Conservation (phyloP, 2,888 invertebrate genomes). For the Acanthosepion pharaonis region DNA sequence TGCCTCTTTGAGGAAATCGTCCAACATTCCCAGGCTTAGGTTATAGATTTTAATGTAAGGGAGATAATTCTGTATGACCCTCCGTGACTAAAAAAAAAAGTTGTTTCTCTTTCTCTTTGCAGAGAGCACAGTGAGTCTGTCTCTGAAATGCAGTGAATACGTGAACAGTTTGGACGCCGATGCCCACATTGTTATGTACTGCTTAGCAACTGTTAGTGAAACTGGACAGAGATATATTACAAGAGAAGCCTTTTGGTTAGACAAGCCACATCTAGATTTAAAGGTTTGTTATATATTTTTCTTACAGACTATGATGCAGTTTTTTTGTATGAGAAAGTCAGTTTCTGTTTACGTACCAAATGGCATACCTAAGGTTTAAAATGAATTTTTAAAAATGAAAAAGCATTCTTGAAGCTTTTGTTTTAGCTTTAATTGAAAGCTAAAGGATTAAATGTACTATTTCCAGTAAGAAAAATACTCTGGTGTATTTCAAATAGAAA, state of each 20-base stretch:
- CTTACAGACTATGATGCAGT: background rate
- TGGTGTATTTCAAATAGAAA: too few species aligned
- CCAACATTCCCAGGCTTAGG: too few species aligned
- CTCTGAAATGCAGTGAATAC: conserved; percentile 64
- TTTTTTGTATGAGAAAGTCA: too few species aligned
- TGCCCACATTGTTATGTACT: conserved; percentile 68
- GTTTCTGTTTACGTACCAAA: too few species aligned
- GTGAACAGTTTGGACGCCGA: conserved; percentile 67
- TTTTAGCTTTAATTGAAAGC: too few species aligned
- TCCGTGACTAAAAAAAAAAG: too few species aligned
- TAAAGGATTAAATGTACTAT: too few species aligned
- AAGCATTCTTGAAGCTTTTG: too few species aligned
- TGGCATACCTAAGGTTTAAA: too few species aligned
- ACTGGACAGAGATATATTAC: conserved; percentile 66
- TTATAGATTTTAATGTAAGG: background rate
- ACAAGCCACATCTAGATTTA: conserved; percentile 69
- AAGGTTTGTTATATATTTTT: conserved; percentile 54
- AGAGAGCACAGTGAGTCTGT: conserved; percentile 61
- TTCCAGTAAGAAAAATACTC: too few species aligned
- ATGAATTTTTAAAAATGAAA: too few species aligned
- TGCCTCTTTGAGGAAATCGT: too few species aligned
- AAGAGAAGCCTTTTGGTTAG: conserved; percentile 64
- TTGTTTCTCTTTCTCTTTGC: conserved; percentile 48
- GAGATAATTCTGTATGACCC: background rate
- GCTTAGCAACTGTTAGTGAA: conserved; percentile 66